A percentile compares a stretch with the other conserved stretches of the same genome.
These are phyloP conservation scores for Euclidia mi DNA, from an alignment of 2,888 invertebrate genomes.

Conservation along the genomic window DNA sequence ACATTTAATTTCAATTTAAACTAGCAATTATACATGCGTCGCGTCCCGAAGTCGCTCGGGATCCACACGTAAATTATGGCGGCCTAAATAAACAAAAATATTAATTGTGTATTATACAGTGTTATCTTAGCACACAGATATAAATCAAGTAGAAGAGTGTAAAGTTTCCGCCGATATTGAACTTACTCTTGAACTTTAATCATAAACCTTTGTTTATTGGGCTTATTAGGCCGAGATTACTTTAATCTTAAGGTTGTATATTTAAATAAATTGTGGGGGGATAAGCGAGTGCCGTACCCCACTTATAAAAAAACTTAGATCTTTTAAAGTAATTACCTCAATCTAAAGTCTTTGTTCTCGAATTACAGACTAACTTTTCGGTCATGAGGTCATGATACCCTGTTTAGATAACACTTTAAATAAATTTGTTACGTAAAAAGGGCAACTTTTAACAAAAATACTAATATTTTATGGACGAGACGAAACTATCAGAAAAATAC, in stretches of 20 bases:
- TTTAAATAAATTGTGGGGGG: conserved; percentile 36
- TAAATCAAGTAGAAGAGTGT: conserved; percentile 24
- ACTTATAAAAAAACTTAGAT: neutral
- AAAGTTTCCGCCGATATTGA: conserved; percentile 50
- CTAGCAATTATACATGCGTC: conserved; percentile 54
- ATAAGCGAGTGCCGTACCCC: conserved; percentile 1
- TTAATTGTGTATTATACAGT: conserved; percentile 73
- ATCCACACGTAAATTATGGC: conserved; percentile 59
- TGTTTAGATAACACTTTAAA: too few relatives aligned
- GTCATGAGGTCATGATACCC: too few relatives aligned
- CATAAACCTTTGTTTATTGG: conserved; percentile 55
- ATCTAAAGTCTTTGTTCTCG: too few relatives aligned
- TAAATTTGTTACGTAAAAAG: too few relatives aligned
- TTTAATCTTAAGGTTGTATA: conserved; percentile 46
- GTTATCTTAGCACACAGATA: conserved; percentile 48
- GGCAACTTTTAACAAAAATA: too few relatives aligned
- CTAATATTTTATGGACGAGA: too few relatives aligned
- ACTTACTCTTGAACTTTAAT: conserved; percentile 50
- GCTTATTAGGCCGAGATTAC: conserved; percentile 53
- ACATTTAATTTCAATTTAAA: conserved; percentile 48
- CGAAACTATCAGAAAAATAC: too few relatives aligned
- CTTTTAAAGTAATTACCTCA: neutral
- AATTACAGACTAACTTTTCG: neutral
- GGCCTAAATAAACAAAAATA: conserved; percentile 83
- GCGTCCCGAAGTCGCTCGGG: conserved; percentile 20